Conservation (phyloP, 2,888 invertebrate species). For the Melanostoma scalare region DNA sequence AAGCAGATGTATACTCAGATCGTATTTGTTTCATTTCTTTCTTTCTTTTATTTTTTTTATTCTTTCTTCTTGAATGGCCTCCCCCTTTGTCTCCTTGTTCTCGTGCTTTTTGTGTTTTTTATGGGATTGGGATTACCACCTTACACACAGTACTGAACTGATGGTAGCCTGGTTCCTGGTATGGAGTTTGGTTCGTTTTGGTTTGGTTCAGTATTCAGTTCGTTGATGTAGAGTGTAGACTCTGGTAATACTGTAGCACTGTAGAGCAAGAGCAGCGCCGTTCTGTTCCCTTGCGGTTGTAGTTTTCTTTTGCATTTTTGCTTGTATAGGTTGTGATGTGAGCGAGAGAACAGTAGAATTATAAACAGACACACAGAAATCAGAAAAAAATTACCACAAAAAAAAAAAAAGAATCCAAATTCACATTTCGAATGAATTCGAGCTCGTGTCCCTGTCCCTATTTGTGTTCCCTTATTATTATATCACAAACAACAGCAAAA, state of each 20-base stretch:
- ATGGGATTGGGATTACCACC: slow-evolving; percentile 28
- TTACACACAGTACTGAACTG: neutral
- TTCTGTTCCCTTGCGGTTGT: slow-evolving; percentile 64
- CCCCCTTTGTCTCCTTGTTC: slow-evolving; percentile 45
- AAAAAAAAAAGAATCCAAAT: slow-evolving; percentile 32
- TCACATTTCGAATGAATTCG: slow-evolving; percentile 67
- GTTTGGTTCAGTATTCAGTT: slow-evolving; percentile 4
- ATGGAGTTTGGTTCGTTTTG: neutral
- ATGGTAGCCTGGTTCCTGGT: neutral
- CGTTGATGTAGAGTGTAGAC: neutral
- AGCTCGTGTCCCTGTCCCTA: slow-evolving; percentile 53
- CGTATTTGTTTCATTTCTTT: slow-evolving; percentile 35
- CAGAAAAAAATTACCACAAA: slow-evolving; percentile 6
- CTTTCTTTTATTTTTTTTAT: neutral
- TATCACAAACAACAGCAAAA: slow-evolving; percentile 48
- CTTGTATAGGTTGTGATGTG: slow-evolving; percentile 53
- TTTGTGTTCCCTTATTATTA: slow-evolving; percentile 52
- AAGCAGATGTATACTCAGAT: slow-evolving; percentile 68
- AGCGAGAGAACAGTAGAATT: slow-evolving; percentile 63
- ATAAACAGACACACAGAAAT: slow-evolving; percentile 57
- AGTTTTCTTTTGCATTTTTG: slow-evolving; percentile 55
- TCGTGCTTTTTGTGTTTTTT: slow-evolving; percentile 4
- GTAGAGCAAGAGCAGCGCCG: neutral
- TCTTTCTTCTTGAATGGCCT: slow-evolving; percentile 40
- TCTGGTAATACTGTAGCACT: slow-evolving; percentile 15